A percentile compares a stretch with the other conserved stretches of the same genome.
Conservation (phyloP, 2,888 invertebrate species). For the Tubulanus polymorphus region DNA sequence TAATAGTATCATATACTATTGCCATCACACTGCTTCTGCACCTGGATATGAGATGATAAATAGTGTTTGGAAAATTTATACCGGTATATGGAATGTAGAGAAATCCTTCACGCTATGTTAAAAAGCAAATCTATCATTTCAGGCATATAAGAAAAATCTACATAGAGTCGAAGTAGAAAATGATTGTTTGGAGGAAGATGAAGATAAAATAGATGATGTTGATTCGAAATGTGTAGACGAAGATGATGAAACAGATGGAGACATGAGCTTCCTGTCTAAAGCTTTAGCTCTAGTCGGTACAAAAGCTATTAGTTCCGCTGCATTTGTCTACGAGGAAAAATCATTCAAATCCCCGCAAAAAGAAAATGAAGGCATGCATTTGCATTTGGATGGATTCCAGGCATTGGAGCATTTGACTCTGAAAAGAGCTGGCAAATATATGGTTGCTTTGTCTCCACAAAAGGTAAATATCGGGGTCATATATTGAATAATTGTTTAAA, state of each 20-base stretch:
- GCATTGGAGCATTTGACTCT: constrained; percentile 42
- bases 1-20: no score
- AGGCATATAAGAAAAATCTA: no score
- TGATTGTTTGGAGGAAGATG: no score
- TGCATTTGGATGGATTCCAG: constrained; percentile 51
- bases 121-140: no score
- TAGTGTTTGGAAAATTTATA: no score
- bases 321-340: constrained; percentile 36
- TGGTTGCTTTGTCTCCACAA: constrained; percentile 47
- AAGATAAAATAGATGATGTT: no score
- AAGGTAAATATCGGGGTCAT: constrained; percentile 40
- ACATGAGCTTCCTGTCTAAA: constrained; percentile 22
- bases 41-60: no score
- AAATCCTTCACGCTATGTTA: no score
- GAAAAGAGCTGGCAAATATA: constrained; percentile 37
- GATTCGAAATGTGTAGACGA: no score
- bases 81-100: no score
- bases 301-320: constrained; percentile 34
- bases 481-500: background rate
- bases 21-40: no score
- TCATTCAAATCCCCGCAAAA: background rate
- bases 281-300: constrained; percentile 35
- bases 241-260: constrained; percentile 32
- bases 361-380: constrained; percentile 1
- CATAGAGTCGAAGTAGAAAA: no score